A percentile compares a stretch with the other conserved stretches of the same genome.
Conservation (phyloP, 2,888 invertebrate species). For the Automeris io region DNA sequence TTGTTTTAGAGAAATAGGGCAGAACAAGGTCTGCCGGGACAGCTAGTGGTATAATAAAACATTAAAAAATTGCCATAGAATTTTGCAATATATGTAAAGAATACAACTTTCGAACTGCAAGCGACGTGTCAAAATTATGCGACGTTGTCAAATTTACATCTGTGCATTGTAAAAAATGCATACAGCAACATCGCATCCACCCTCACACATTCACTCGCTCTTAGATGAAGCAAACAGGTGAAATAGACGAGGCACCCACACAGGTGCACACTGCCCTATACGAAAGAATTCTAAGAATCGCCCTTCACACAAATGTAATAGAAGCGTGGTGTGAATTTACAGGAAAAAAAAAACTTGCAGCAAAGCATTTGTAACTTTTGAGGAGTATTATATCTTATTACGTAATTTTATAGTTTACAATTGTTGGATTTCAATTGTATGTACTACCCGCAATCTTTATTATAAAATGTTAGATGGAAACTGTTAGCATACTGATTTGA, state of each 20-base stretch:
- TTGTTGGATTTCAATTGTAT: no score
- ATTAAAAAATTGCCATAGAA: no score
- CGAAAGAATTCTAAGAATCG: conserved; percentile 44
- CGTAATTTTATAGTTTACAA: no score
- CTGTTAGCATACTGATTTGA: no score
- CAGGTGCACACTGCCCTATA: conserved; percentile 19
- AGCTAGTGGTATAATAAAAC: no score
- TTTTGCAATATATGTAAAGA: not conserved
- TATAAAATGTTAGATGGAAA: no score
- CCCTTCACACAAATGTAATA: conserved; percentile 25
- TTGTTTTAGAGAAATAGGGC: no score
- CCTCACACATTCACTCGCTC: conserved; percentile 28
- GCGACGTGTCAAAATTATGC: conserved; percentile 44
- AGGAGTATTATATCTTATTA: no score
- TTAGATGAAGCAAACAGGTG: conserved; percentile 37
- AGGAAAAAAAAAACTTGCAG: conserved; percentile 40
- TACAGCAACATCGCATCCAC: conserved; percentile 64
- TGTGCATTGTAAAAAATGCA: conserved; percentile 53
- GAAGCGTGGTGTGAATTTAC: conserved; percentile 22
- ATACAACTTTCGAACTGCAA: not conserved
- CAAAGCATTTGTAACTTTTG: no score
- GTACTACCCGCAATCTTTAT: no score
- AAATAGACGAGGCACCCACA: conserved; percentile 33
- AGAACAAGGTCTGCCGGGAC: no score
- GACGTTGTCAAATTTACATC: conserved; percentile 69